phyloP scores from a whole-genome alignment of 1,140 invertebrate species.

The Pantala flavescens region DNA sequence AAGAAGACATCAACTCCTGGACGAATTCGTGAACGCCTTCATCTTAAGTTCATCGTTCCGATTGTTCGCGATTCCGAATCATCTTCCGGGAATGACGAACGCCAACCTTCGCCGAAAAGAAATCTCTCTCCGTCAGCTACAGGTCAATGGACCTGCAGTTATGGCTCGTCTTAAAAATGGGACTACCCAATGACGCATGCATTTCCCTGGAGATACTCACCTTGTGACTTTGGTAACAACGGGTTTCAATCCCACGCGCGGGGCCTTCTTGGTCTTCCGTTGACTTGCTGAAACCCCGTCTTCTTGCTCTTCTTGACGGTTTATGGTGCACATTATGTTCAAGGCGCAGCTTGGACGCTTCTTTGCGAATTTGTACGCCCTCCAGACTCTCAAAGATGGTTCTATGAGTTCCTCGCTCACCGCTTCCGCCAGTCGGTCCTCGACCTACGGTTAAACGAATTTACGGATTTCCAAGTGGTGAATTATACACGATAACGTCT shows the following conservation, averaged over 20 bases:
- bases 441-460: constrained; percentile 39
- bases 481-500: no score
- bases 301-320: constrained; percentile 37
- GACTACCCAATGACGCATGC: no score
- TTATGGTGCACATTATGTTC: constrained; percentile 65
- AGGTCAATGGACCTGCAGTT: no score
- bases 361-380: constrained; percentile 60
- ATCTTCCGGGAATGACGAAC: no score
- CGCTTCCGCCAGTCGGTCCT: constrained; percentile 61
- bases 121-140: no score
- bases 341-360: constrained; percentile 57
- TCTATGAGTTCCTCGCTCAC: constrained; percentile 69
- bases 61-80: no score
- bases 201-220: constrained; percentile 21
- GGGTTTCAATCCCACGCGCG: constrained; percentile 36
- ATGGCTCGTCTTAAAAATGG: no score
- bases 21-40: no score
- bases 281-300: constrained; percentile 34
- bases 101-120: no score
- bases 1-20: no score
- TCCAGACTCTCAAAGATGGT: constrained; percentile 53
- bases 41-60: no score
- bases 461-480: no score
- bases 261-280: not conserved
- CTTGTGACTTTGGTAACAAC: constrained; percentile 53